phyloP scores from a whole-genome alignment of 2,113 vertebrate species.

The Rhinopithecus roxellana region DNA sequence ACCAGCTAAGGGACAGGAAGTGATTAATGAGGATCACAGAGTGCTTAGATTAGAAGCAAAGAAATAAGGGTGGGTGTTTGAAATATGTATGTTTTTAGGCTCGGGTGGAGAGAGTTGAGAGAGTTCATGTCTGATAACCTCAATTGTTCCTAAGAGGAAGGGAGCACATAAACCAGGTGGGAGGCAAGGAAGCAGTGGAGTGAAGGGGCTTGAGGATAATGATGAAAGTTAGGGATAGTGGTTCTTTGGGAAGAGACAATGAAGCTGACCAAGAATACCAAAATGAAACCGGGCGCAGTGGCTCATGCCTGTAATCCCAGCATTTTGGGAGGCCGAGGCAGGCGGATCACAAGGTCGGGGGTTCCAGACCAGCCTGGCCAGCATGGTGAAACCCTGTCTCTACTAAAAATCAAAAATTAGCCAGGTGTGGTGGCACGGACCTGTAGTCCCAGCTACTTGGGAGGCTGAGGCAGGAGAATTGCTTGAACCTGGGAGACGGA shows the following conservation, averaged over 20 bases:
- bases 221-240: not conserved
- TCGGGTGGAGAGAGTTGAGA: not conserved
- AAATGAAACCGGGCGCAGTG: not conserved
- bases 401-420: too few relatives aligned
- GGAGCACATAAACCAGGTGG: not conserved
- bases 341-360: too few relatives aligned
- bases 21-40: not conserved
- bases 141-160: not conserved
- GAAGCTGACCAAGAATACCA: not conserved
- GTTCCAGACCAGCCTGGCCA: too few relatives aligned
- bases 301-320: too few relatives aligned
- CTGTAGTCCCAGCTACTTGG: too few relatives aligned
- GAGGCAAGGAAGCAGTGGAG: not conserved
- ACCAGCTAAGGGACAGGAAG: not conserved
- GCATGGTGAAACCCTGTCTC: too few relatives aligned
- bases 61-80: not conserved
- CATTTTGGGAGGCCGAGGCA: too few relatives aligned
- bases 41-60: not conserved
- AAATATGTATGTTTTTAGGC: constrained; percentile 35
- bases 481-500: too few relatives aligned
- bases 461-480: too few relatives aligned
- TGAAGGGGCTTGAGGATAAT: not conserved
- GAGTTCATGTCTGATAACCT: not conserved
- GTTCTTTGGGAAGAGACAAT: not conserved
- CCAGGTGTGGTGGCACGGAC: too few relatives aligned